phyloP scores from a whole-genome alignment of 2,888 invertebrate species.

The Muschampia plurimacula region DNA sequence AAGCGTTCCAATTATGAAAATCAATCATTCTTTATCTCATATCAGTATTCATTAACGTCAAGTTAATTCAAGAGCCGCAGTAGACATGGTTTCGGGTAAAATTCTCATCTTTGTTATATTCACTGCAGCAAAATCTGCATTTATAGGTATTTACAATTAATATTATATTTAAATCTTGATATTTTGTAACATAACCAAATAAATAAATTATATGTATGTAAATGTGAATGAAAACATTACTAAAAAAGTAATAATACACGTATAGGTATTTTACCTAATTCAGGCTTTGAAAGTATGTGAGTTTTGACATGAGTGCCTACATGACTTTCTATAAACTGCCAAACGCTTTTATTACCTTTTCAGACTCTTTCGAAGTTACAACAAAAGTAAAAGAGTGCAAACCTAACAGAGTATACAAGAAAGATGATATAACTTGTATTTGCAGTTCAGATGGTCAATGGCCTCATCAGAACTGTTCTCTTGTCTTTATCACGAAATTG shows the following conservation, averaged over 20 bases:
- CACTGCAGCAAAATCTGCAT: neutral
- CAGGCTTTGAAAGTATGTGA: too few species aligned
- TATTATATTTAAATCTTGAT: neutral
- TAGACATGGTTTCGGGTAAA: conserved; percentile 7
- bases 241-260: too few species aligned
- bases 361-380: conserved; percentile 5
- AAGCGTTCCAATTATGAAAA: neutral
- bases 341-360: conserved; percentile 5
- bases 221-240: too few species aligned
- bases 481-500: conserved; percentile 23
- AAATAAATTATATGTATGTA: too few species aligned
- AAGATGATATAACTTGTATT: conserved; percentile 56
- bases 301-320: too few species aligned
- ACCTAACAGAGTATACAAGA: conserved; percentile 57
- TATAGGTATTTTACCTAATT: too few species aligned
- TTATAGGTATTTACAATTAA: conserved; percentile 1
- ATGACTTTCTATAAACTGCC: too few species aligned
- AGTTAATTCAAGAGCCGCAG: neutral
- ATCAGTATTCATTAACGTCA: neutral
- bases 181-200: neutral
- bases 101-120: neutral
- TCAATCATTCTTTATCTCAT: neutral
- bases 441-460: conserved; percentile 61
- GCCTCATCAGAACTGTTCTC: conserved; percentile 59
- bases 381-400: conserved; percentile 49